Percentiles rank a stretch among this genome's conserved stretches.
phyloP scores from a whole-genome alignment of 2,888 invertebrate species.

The Frankliniella intonsa region DNA sequence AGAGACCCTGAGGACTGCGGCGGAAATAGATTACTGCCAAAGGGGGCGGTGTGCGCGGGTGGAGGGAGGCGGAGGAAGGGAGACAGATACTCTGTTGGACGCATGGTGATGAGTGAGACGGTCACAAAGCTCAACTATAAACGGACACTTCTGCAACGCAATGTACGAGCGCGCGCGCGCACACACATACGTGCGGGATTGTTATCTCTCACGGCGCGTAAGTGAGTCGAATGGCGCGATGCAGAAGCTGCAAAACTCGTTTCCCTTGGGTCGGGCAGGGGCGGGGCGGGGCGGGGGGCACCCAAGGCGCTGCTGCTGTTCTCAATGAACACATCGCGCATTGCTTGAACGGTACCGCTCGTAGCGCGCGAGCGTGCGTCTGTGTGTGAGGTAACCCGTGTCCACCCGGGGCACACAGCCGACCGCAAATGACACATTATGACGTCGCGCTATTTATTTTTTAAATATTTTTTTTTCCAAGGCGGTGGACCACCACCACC shows the following conservation, averaged over 20 bases:
- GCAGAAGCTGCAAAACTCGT: constrained; percentile 19
- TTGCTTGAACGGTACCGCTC: not conserved
- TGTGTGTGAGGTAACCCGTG: too few species aligned
- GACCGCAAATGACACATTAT: too few species aligned
- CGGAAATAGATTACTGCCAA: not conserved
- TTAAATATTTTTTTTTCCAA: too few species aligned
- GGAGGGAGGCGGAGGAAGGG: not conserved
- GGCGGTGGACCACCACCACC: too few species aligned
- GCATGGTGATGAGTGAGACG: not conserved
- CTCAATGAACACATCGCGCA: constrained; percentile 15
- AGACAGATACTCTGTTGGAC: not conserved
- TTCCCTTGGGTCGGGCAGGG: not conserved
- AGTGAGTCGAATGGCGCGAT: constrained; percentile 1
- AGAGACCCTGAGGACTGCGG: too few species aligned
- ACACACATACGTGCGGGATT: not conserved
- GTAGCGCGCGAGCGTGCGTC: too few species aligned
- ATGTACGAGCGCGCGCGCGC: not conserved
- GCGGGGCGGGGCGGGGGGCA: not conserved
- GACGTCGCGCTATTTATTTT: too few species aligned
- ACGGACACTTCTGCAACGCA: not conserved
- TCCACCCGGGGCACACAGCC: too few species aligned
- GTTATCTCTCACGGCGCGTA: not conserved
- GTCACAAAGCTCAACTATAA: not conserved
- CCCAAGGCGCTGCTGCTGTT: not conserved
- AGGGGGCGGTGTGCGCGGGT: not conserved